Base-by-base conservation (phyloP, 2,113 vertebrate genomes). In the Oplegnathus fasciatus region DNA sequence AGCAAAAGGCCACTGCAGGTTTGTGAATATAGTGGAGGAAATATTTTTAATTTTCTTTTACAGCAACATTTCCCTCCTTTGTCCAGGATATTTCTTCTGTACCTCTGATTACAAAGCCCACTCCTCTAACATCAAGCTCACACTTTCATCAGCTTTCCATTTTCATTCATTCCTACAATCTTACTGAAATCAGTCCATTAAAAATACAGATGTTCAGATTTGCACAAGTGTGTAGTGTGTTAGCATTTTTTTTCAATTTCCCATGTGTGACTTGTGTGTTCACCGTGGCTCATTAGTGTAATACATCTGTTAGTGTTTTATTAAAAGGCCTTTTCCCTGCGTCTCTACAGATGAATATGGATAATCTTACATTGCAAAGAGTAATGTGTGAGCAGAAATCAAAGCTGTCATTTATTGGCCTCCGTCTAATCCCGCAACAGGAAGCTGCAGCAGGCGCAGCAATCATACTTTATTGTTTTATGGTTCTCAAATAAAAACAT, bases 401-500 rank as follows among this genome's bases (percentile, higher is more conserved):
- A 93, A 73, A 68, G 26, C 62, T 93, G 93, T 92, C 92, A 92
- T 95, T 95, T 95, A 95, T 90, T 86, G 78, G 91, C 78, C 88
- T 89, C 73, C 14, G 50, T 91, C 91, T 91, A 83, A 88, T 89
- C 65, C 77, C 18, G 37, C 58, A 40, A 65, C 83, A 89, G 88
- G 85, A 91, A 48, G 80, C 86, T 58, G 82, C 75, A 70, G 42
- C 80, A 57, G 73, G 67, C 78, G 52, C 30, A 32, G 84, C 90
- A 92, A 91, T 94, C 87, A 91, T 42, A 80, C 80, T 90, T 90
- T 89, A 93, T 93, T 93, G 91, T 94, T 95, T 96, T 93, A 95
- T 91, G 86, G 93, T 88, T 78, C 84, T 87, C 91, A 94, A 93
- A 95, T 95, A 94, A 94, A 94, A 95, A 89, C 91, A 93, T 92